phyloP scores from a whole-genome alignment of 2,888 invertebrate genomes.

The Drosophila atroscutellata region DNA sequence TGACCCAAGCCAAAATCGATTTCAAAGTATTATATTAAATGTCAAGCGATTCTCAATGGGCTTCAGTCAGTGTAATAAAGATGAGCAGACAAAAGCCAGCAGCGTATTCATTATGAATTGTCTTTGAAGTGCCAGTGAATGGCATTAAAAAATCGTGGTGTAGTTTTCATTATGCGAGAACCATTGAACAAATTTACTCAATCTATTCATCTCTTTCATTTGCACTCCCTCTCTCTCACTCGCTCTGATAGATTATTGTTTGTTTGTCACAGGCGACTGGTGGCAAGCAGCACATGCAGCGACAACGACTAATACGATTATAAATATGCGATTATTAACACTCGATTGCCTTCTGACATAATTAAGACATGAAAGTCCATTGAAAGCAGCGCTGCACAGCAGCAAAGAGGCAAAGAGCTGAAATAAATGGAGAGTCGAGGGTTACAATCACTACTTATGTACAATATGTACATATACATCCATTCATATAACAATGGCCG shows the following conservation, averaged over 20 bases:
- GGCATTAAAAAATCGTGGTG: conserved; percentile 63
- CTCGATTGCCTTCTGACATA: conserved; percentile 80
- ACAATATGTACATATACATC: conserved; percentile 19
- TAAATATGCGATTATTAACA: conserved; percentile 83
- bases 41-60: conserved; percentile 38
- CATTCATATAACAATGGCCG: conserved; percentile 65
- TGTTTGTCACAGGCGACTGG: conserved; percentile 55
- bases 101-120: conserved; percentile 64
- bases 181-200: conserved; percentile 78
- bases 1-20: conserved; percentile 50
- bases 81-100: conserved; percentile 29
- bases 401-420: conserved; percentile 32
- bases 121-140: conserved; percentile 77
- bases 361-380: conserved; percentile 69
- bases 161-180: conserved; percentile 66
- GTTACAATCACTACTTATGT: conserved; percentile 26
- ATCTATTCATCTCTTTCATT: conserved; percentile 18
- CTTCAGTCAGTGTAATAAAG: conserved; percentile 19
- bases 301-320: conserved; percentile 76
- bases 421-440: conserved; percentile 53
- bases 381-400: conserved; percentile 26
- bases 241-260: conserved; percentile 50
- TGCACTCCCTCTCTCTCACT: conserved; percentile 4
- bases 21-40: conserved; percentile 50
- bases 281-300: conserved; percentile 41